Evolutionary conservation across 37 sponge, comb jelly and placozoan genomes (phyloP), one percentile per base, ranked within the genome.

Genomic region (Amphimedon queenslandica): DNA sequence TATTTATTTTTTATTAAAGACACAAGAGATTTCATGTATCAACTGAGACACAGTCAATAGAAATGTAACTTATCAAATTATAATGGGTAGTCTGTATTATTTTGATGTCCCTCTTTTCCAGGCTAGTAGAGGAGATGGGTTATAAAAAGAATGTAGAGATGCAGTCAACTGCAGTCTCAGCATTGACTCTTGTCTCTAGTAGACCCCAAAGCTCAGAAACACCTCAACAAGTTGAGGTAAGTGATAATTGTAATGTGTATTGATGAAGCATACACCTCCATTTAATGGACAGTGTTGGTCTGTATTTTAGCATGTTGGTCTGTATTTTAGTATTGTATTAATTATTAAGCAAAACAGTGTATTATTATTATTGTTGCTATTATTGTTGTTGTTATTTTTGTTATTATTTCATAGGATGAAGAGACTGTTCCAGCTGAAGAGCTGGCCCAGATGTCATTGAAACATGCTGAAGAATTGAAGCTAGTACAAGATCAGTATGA

Each of bases 381-480:
- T n/a, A n/a, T n/a, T n/a, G n/a, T n/a, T n/a, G n/a, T n/a, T n/a
- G n/a, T n/a, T n/a, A n/a, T n/a, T n/a, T n/a, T n/a, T n/a, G n/a
- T n/a, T n/a, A n/a, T n/a, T n/a, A n/a, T n/a, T n/a, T n/a, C 18
- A 35, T 66, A 73, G 53, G 79, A 74, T 36, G 74, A 43, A 34
- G 77, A 60, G 10, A 32, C 51, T 3, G 8, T 77, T 2, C 40
- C 78, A 31, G 67, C 81, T 51, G 75, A 87, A 33, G 63, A 88
- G 38, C 11, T 88, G 42, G 86, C 73, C 0, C 77, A 31, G 18
- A 35, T 86, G 37, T 36, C 70, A 1, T 13, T 85, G 70, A 34
- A 74, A 41, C 89, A 92, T 63, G 64, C 78, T 4, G 78, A 92
- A 53, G 90, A 92, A 60, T 65, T 92, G 69, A 31, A 80, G 64